Evolutionary conservation across 2,888 invertebrate genomes (phyloP).

Genomic region (Altica lythri): DNA sequence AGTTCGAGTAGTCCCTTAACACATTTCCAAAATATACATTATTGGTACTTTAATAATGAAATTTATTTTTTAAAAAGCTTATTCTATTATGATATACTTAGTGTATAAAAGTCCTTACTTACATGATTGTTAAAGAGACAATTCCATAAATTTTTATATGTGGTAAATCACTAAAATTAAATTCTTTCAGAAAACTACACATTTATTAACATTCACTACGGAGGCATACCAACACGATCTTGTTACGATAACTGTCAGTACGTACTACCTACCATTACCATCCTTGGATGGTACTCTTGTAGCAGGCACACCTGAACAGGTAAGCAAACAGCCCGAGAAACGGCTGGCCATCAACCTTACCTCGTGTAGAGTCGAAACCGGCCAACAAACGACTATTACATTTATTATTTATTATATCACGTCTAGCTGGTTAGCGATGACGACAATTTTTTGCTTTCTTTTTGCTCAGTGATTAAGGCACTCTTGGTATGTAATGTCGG

Average conservation of each 20-base stretch:
- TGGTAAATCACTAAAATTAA: constrained; percentile 7
- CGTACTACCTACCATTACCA: no score
- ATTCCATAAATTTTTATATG: no score
- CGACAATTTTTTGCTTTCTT: constrained; percentile 10
- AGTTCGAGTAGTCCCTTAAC: no score
- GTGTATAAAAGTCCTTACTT: no score
- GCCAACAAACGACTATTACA: constrained; percentile 2
- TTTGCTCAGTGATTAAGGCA: constrained; percentile 4
- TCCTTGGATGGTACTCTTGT: constrained; percentile 23
- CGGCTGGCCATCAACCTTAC: constrained; percentile 33
- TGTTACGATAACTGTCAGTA: constrained; percentile 20
- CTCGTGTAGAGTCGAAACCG: constrained; percentile 13
- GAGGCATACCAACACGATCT: constrained; percentile 22
- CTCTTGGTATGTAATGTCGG: not conserved
- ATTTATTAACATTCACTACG: constrained; percentile 17
- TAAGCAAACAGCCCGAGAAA: constrained; percentile 31
- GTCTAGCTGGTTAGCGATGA: constrained; percentile 14
- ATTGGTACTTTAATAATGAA: no score
- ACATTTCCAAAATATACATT: no score
- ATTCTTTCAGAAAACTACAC: constrained; percentile 11
- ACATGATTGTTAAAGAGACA: no score
- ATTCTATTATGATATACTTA: no score
- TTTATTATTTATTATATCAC: constrained; percentile 9
- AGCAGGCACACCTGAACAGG: constrained; percentile 24
- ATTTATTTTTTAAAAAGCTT: no score